Evolutionary conservation across 2,888 invertebrate species (phyloP).

Genomic region (Lasioglossum zephyrum): DNA sequence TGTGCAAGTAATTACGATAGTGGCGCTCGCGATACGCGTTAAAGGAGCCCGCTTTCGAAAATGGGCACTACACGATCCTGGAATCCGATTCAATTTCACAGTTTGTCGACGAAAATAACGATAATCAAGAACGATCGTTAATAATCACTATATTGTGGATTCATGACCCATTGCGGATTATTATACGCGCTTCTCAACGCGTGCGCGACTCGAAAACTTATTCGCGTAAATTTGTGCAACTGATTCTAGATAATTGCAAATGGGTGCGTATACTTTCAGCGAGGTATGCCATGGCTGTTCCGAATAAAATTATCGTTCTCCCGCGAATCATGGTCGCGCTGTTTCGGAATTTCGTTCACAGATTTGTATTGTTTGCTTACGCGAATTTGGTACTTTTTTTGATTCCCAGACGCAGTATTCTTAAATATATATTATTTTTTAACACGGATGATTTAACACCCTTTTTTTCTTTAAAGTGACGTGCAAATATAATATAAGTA

Average conservation of each 20-base stretch:
- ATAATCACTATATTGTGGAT: constrained; percentile 15
- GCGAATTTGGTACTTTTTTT: not conserved
- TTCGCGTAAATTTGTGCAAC: constrained; percentile 17
- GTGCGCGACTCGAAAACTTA: constrained; percentile 21
- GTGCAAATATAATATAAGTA: not conserved
- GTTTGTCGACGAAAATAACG: constrained; percentile 16
- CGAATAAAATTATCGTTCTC: constrained; percentile 16
- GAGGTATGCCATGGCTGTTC: not conserved
- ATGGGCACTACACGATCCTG: not conserved
- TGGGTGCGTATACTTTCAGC: constrained; percentile 10
- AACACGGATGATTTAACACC: not conserved
- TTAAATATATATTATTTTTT: not conserved
- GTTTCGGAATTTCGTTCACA: constrained; percentile 4
- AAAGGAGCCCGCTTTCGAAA: constrained; percentile 7
- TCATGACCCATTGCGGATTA: constrained; percentile 28
- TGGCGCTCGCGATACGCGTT: not conserved
- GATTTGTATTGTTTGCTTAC: not conserved
- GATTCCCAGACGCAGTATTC: not conserved
- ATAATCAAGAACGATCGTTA: constrained; percentile 21
- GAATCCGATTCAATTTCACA: constrained; percentile 11
- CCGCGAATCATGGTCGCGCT: not conserved
- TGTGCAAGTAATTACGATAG: constrained; percentile 28
- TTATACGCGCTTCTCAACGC: constrained; percentile 9
- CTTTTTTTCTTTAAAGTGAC: not conserved
- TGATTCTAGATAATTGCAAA: constrained; percentile 27